These are phyloP conservation scores for Beris morrisii DNA, from an alignment of 2,888 invertebrate genomes.

Conservation along the genomic window DNA sequence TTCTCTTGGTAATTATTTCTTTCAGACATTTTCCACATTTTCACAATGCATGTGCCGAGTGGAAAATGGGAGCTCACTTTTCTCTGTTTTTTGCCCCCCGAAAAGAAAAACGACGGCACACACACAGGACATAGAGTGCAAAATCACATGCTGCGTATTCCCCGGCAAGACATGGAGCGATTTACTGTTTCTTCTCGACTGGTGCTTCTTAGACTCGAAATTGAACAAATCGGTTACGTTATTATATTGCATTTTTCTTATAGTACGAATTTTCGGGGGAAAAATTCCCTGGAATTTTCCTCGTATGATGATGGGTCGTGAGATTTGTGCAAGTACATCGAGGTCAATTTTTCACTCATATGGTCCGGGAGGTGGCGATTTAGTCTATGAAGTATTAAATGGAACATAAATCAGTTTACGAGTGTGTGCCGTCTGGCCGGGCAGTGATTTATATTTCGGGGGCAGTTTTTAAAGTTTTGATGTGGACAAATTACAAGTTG, in stretches of 20 bases:
- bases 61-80: background rate
- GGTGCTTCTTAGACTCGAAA: conserved; percentile 11
- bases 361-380: background rate
- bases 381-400: too few species aligned
- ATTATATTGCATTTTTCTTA: conserved; percentile 26
- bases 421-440: too few species aligned
- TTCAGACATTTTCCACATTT: background rate
- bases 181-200: conserved; percentile 13
- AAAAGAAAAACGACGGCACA: background rate
- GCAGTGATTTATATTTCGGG: too few species aligned
- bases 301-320: background rate
- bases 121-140: conserved; percentile 6
- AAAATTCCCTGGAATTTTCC: background rate
- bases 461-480: too few species aligned
- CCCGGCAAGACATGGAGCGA: conserved; percentile 23
- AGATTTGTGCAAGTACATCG: conserved; percentile 15
- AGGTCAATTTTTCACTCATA: conserved; percentile 26
- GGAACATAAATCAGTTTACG: too few species aligned
- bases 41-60: background rate
- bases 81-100: background rate
- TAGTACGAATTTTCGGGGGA: conserved; percentile 8
- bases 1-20: conserved; percentile 26
- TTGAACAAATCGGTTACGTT: background rate
- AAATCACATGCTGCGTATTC: conserved; percentile 27
- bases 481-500: too few species aligned